Base-by-base conservation (phyloP, 2,113 vertebrate species). In the Hyperopisus bebe region DNA sequence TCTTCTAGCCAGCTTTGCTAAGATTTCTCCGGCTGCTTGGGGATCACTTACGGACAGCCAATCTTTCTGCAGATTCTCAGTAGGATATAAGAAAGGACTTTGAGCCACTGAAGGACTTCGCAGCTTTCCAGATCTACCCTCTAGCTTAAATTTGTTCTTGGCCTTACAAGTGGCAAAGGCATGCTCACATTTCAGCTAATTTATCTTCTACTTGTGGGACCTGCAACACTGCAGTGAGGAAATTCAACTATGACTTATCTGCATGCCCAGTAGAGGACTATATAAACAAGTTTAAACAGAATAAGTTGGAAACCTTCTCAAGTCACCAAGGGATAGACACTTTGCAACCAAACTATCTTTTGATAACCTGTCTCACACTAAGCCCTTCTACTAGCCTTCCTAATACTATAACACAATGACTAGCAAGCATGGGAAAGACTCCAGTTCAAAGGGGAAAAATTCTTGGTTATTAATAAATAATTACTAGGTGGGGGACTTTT, bases 81-180 rank as follows among this genome's bases (percentile, higher is more conserved):
- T 80, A 80, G 74, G 74, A 80, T 80, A 80, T 80, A 42, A 80
- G 74, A 42, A 80, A 80, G 74, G 74, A 42, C 74, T 80, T 42
- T 80, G 74, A 80, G 35, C 74, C 74, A 80, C 74, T 80, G 74
- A 80, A 80, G 74, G 31, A 80, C 74, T 42, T 27, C 15, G 6
- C 15, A 39, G 74, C 15, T 80, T 80, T 80, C 74, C 35, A 39
- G 31, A 39, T 42, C 74, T 80, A 19, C 74, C 35, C 74, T 80
- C 31, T 39, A 80, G 35, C 74, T 80, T 80, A 80, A 80, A 80
- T 35, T 80, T 80, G 74, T 80, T 80, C 74, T 80, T 80, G 74
- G 74, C 74, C 31, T 80, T 80, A 80, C 74, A 80, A 80, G 74
- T 42, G 74, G 74, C 74, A 80, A 35, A 80, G 74, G 6, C 31